These are phyloP conservation scores for Chalcosyrphus nemorum DNA, from an alignment of 2,888 invertebrate species.

Conservation along the genomic window DNA sequence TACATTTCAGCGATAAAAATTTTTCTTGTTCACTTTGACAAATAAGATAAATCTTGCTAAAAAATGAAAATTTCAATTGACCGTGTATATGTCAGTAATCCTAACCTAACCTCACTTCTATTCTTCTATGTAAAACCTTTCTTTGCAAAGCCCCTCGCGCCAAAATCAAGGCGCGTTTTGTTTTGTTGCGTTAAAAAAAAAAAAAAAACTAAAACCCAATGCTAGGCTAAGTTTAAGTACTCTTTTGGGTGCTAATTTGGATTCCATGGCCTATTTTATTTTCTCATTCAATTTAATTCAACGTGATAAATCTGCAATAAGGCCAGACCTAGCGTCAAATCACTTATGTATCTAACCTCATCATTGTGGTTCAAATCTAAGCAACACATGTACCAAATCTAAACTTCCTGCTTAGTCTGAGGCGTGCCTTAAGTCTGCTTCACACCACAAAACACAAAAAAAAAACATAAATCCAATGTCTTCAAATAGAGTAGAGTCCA, in stretches of 20 bases:
- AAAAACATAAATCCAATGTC: background rate
- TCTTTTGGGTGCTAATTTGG: slow-evolving; percentile 41
- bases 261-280: slow-evolving; percentile 35
- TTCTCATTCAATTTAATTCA: slow-evolving; percentile 36
- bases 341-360: background rate
- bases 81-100: background rate
- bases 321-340: background rate
- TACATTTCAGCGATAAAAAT: too few relatives aligned
- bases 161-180: background rate
- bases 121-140: background rate
- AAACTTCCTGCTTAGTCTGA: slow-evolving; percentile 24
- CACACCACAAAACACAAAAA: too few relatives aligned
- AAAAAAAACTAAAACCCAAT: background rate
- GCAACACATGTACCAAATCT: background rate
- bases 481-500: background rate
- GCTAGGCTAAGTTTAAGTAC: background rate
- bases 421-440: background rate
- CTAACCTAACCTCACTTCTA: background rate
- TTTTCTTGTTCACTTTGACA: too few relatives aligned
- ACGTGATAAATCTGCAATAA: slow-evolving; percentile 51
- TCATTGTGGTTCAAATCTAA: background rate
- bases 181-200: background rate
- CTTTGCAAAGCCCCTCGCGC: background rate
- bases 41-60: too few relatives aligned
- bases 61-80: too few relatives aligned